phyloP scores from a whole-genome alignment of 2,797 vertebrate genomes.

The Huso huso region DNA sequence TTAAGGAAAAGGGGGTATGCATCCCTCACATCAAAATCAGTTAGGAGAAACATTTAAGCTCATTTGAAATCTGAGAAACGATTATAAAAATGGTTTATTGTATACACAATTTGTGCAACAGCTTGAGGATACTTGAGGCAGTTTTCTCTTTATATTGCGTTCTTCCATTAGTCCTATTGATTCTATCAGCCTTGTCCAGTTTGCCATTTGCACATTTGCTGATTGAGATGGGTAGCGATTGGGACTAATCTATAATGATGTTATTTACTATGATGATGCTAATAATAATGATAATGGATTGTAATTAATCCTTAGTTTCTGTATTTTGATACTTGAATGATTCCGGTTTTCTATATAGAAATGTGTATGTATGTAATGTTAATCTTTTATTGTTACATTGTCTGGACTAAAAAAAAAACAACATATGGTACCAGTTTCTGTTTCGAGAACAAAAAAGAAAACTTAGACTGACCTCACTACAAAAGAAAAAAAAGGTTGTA shows the following conservation, averaged over 20 bases:
- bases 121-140: too few species aligned
- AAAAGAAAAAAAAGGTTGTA: constrained; percentile 73
- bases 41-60: too few species aligned
- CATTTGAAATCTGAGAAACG: too few species aligned
- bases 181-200: constrained; percentile 46
- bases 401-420: constrained; percentile 63
- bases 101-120: too few species aligned
- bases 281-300: constrained; percentile 47
- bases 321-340: constrained; percentile 99
- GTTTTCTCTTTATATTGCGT: too few species aligned
- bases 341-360: constrained; percentile 82
- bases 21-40: too few species aligned
- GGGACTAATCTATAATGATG: constrained; percentile 63
- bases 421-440: constrained; percentile 76
- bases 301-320: constrained; percentile 80
- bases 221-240: constrained; percentile 58
- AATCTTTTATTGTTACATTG: constrained; percentile 58
- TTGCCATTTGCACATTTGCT: constrained; percentile 69
- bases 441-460: constrained; percentile 40
- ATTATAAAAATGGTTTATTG: too few species aligned
- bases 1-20: too few species aligned
- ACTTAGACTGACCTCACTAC: constrained; percentile 79
- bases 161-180: too few species aligned
- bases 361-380: constrained; percentile 70
- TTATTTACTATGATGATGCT: constrained; percentile 41